phyloP scores from a whole-genome alignment of 2,113 vertebrate species.

The Eclectus roratus region DNA sequence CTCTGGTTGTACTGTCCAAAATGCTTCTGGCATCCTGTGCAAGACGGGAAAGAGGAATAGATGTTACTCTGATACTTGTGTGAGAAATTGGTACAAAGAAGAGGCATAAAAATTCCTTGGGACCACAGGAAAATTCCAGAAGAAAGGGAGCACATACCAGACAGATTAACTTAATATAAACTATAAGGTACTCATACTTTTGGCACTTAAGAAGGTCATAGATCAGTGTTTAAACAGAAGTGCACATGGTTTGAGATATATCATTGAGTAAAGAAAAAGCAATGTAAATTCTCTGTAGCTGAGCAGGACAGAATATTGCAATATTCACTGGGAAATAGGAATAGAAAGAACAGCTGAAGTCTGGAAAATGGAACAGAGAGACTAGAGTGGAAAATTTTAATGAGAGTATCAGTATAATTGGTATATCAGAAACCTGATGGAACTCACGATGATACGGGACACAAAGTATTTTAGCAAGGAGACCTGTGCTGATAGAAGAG shows the following conservation, averaged over 20 bases:
- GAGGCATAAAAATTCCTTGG: not conserved
- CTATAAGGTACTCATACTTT: not conserved
- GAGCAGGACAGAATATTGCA: not conserved
- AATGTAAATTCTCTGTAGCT: not conserved
- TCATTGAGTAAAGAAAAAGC: not conserved
- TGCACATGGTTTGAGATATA: not conserved
- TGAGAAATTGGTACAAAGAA: not conserved
- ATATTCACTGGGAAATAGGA: not conserved
- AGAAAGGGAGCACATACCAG: not conserved
- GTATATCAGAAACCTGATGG: not conserved
- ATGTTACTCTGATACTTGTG: not conserved
- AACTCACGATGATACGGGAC: fast-evolving
- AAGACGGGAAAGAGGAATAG: not conserved
- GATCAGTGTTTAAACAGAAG: not conserved
- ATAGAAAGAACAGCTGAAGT: not conserved
- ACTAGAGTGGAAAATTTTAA: not conserved
- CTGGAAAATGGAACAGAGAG: not conserved
- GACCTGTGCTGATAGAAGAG: not conserved
- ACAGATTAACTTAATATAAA: not conserved
- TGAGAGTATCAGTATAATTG: not conserved
- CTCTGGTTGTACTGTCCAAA: not conserved
- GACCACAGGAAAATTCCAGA: not conserved
- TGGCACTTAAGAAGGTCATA: not conserved
- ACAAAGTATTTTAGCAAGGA: not conserved
- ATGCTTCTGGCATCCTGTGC: not conserved